Evolutionary conservation across 2,888 invertebrate genomes (phyloP).

Genomic region (Cephus nigrinus): DNA sequence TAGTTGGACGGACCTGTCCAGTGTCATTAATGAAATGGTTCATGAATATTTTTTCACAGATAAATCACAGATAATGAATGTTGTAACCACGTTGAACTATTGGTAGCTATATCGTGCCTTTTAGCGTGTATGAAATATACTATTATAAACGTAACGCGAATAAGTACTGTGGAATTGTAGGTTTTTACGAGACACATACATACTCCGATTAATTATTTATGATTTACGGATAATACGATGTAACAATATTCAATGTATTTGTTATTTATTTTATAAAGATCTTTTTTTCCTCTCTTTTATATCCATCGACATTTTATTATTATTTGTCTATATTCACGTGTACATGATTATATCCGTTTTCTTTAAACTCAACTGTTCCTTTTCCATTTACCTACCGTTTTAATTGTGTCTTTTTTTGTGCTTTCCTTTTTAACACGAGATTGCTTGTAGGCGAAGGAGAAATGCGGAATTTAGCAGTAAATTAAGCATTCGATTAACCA

Average conservation of each 20-base stretch:
- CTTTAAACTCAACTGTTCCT: not conserved
- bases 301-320: constrained; percentile 23
- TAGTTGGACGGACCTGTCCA: not conserved
- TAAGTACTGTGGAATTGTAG: constrained; percentile 59
- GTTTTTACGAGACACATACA: constrained; percentile 46
- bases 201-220: constrained; percentile 53
- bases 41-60: constrained; percentile 41
- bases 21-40: constrained; percentile 39
- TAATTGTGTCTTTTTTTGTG: not conserved
- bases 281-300: constrained; percentile 50
- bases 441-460: not conserved
- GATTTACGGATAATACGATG: constrained; percentile 47
- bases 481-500: constrained; percentile 1
- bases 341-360: not conserved
- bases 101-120: constrained; percentile 65
- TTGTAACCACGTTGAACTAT: constrained; percentile 63
- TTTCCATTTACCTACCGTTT: not conserved
- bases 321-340: not conserved
- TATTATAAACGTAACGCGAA: constrained; percentile 52
- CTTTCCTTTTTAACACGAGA: not conserved
- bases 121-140: constrained; percentile 58
- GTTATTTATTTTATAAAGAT: constrained; percentile 63
- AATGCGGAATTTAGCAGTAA: not conserved
- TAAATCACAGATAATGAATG: constrained; percentile 42
- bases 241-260: constrained; percentile 58